phyloP scores from a whole-genome alignment of 1,140 invertebrate species.

The Popillia japonica region DNA sequence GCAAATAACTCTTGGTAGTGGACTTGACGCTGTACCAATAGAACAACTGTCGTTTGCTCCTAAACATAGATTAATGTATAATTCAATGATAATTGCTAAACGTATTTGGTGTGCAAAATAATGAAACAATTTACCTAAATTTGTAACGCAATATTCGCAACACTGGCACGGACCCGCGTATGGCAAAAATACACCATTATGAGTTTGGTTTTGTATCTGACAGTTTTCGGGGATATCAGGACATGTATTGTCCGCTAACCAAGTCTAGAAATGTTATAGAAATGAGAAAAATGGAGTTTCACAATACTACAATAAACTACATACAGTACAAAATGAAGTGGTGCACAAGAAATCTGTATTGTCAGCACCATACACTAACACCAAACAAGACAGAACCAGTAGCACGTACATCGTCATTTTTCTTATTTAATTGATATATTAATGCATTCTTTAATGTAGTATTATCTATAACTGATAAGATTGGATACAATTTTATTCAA shows the following conservation, averaged over 20 bases:
- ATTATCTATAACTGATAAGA: background rate
- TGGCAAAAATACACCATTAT: constrained; percentile 61
- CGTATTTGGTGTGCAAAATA: no score
- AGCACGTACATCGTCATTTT: background rate
- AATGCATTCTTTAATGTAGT: background rate
- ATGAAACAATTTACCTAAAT: constrained; percentile 58
- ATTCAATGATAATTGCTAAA: background rate
- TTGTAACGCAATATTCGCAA: constrained; percentile 65
- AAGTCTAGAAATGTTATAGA: background rate
- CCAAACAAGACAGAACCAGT: background rate
- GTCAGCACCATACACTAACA: background rate
- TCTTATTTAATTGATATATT: background rate
- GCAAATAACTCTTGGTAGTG: constrained; percentile 57
- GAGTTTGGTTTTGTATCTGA: constrained; percentile 62
- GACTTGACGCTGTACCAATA: constrained; percentile 55
- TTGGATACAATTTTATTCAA: background rate
- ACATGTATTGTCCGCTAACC: constrained; percentile 49
- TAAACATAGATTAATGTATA: constrained; percentile 44
- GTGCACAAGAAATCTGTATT: constrained; percentile 29
- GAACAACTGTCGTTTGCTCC: constrained; percentile 57
- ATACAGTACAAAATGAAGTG: constrained; percentile 32
- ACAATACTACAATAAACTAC: background rate
- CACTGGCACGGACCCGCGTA: constrained; percentile 68
- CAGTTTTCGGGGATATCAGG: constrained; percentile 57
- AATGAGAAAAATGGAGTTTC: background rate